Evolutionary conservation across 2,797 vertebrate genomes (phyloP), one percentile per base, ranked within the genome.

Genomic region (Sebastes alutus): DNA sequence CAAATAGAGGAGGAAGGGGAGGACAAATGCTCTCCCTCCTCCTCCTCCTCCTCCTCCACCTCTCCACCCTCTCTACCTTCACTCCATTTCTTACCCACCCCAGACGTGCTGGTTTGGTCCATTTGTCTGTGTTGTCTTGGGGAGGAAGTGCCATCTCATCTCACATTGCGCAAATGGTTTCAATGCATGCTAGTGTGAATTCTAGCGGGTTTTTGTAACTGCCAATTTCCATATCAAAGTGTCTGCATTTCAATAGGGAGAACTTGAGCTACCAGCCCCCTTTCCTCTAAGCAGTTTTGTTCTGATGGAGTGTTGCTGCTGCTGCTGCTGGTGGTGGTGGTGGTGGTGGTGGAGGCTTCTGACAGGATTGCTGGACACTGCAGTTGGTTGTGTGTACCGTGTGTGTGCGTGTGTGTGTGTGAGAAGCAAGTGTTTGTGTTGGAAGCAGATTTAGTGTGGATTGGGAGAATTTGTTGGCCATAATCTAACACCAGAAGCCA

Each of bases 171-270:
- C 97, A 98, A 98, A 98, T 98, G 98, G 97, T 96, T 97, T 96
- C 97, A 97, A 96, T 97, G 96, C 97, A 96, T 94, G 96, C 96
- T 91, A 96, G 97, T 98, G 97, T 97, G 97, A 98, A 97, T 98
- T 97, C 97, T 97, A 96, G 96, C 95, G 90, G 95, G 96, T 94
- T 94, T 94, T 95, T 97, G 96, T 97, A 97, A 96, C 96, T 95
- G 93, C 76, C 85, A 81, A 99, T 99, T 99, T 98, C 96, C 98
- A 99, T 99, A 97, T 99, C 97, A 99, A 99, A 99, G 98, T 96
- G 96, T 96, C 94, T 95, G 96, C 93, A 96, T 96, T 96, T 98
- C 97, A 97, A 97, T 97, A 94, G 97, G 96, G 96, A 96, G 96
- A 97, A 97, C 96, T 97, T 97, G 95, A 96, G 96, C 94, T 94